phyloP scores from a whole-genome alignment of 2,113 vertebrate species.

The Benitochromis conjunctus region DNA sequence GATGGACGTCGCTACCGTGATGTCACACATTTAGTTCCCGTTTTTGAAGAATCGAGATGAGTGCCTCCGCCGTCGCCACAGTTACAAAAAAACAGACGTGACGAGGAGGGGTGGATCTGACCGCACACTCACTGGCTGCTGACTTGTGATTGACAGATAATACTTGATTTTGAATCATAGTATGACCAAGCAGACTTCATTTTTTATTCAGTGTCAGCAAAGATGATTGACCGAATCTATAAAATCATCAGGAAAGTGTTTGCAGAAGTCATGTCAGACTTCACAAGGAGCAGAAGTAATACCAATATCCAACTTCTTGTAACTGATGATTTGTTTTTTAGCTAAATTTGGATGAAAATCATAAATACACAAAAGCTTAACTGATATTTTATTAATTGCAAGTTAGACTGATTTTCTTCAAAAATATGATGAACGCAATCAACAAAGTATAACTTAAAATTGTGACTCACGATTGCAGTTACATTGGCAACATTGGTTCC shows the following conservation, averaged over 20 bases:
- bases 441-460: neutral
- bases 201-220: neutral
- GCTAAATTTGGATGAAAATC: neutral
- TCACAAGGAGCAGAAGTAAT: neutral
- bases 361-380: neutral
- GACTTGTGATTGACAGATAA: neutral
- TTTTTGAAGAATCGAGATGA: too few relatives aligned
- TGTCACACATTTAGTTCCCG: neutral
- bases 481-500: neutral
- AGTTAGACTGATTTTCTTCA: neutral
- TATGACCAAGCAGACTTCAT: neutral
- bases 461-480: neutral
- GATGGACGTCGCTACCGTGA: neutral
- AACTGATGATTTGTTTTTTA: rapidly evolving
- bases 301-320: neutral
- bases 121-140: neutral
- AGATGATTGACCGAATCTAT: neutral
- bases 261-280: neutral
- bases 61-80: neutral
- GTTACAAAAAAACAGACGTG: rapidly evolving
- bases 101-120: neutral
- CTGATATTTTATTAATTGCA: neutral
- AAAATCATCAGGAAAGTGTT: neutral
- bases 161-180: neutral
- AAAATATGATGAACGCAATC: neutral